Conservation (phyloP, 2,113 vertebrate genomes). For the Alethe castanea region DNA sequence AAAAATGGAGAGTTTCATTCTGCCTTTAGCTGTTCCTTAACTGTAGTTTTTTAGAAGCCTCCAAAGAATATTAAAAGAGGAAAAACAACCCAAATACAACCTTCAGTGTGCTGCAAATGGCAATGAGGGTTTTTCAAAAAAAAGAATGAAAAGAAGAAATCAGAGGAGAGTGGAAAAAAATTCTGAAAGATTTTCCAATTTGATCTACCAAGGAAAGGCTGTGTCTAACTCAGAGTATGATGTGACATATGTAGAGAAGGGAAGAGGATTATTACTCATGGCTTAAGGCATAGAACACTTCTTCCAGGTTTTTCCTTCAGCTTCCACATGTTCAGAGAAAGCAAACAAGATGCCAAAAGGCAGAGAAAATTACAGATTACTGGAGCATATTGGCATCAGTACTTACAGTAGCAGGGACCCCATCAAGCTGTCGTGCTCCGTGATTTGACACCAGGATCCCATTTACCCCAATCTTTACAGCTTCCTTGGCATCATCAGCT, state of each 20-base stretch:
- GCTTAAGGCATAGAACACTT: not conserved
- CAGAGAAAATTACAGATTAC: not conserved
- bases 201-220: not conserved
- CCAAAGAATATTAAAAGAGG: not conserved
- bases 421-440: slow-evolving; percentile 84
- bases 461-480: slow-evolving; percentile 84
- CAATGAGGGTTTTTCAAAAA: not conserved
- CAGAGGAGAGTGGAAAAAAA: not conserved
- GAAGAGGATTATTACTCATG: not conserved
- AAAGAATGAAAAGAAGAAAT: not conserved
- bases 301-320: not conserved
- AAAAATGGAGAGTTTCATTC: slow-evolving; percentile 17
- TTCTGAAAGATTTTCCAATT: not conserved
- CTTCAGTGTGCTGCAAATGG: not conserved
- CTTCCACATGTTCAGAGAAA: not conserved
- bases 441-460: slow-evolving; percentile 96
- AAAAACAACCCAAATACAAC: not conserved
- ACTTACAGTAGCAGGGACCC: slow-evolving; percentile 88
- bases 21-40: not conserved
- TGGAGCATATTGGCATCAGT: not conserved
- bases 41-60: not conserved
- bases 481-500: slow-evolving; percentile 86
- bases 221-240: not conserved
- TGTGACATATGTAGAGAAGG: not conserved
- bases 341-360: not conserved